These are phyloP conservation scores for Dasypogon diadema DNA, from an alignment of 2,888 invertebrate genomes.

Conservation along the genomic window DNA sequence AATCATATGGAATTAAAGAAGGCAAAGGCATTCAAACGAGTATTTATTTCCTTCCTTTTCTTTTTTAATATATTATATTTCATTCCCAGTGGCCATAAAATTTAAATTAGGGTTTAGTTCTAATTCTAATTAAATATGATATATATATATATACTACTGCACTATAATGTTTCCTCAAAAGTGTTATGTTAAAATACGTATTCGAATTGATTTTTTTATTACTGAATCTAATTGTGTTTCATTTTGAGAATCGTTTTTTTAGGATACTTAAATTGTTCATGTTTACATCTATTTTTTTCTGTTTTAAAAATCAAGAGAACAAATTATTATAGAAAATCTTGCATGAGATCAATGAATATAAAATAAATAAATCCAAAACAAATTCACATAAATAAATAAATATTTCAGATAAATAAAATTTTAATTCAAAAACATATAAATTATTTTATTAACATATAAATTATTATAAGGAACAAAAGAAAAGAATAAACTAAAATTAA, in stretches of 20 bases:
- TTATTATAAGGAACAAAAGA: not conserved
- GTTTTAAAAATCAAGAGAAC: too few relatives aligned
- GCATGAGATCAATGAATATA: not conserved
- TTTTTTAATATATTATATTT: constrained; percentile 36
- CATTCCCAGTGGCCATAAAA: constrained; percentile 39
- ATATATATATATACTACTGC: constrained; percentile 18
- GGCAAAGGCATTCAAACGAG: constrained; percentile 39
- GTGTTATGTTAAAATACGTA: constrained; percentile 24
- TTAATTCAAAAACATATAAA: constrained; percentile 8
- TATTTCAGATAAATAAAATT: constrained; percentile 23
- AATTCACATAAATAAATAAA: not conserved
- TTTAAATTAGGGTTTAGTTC: constrained; percentile 41
- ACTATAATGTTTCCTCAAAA: constrained; percentile 24
- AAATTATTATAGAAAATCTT: too few relatives aligned
- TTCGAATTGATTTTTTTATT: constrained; percentile 30
- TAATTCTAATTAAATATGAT: constrained; percentile 40
- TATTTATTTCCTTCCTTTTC: constrained; percentile 40
- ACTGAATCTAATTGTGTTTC: constrained; percentile 14
- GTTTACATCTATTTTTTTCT: not conserved
- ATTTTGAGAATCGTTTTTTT: not conserved
- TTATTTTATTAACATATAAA: not conserved
- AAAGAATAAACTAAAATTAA: constrained; percentile 11
- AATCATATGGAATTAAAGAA: constrained; percentile 46
- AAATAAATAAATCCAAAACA: not conserved
- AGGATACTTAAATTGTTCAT: too few relatives aligned